Conservation (phyloP, 1,140 invertebrate species). For the Lepidurus couesii region DNA sequence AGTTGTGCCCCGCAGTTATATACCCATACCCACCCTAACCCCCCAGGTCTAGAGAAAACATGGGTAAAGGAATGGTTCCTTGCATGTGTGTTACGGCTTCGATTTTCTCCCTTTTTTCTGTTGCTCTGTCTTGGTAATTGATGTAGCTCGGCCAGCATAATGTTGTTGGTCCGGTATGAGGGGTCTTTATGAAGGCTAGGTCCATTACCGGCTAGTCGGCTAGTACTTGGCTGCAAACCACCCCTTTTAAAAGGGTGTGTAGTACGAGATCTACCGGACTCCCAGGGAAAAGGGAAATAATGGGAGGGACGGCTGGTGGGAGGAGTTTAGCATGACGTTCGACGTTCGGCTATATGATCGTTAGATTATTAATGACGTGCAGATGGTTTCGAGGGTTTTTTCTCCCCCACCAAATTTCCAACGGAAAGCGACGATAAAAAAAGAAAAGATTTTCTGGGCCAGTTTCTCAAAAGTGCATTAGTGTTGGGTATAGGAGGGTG, state of each 20-base stretch:
- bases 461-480: background rate
- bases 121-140: background rate
- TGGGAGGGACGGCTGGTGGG: background rate
- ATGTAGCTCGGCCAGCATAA: background rate
- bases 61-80: background rate
- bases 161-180: background rate
- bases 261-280: background rate
- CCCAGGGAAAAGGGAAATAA: background rate
- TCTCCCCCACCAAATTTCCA: background rate
- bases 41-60: no score
- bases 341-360: background rate
- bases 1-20: no score
- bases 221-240: background rate
- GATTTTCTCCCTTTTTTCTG: background rate
- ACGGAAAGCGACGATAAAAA: no score
- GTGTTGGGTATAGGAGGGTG: background rate
- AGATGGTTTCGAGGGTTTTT: background rate
- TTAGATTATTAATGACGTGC: constrained; percentile 11
- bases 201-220: background rate
- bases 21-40: no score
- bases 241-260: background rate
- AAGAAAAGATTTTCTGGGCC: background rate
- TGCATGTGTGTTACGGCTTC: background rate
- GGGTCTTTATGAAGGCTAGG: background rate
- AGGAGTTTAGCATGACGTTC: no score